Evolutionary conservation across 1,140 invertebrate species (phyloP), one percentile per base, ranked within the genome.

Genomic region (Halotydeus destructor): DNA sequence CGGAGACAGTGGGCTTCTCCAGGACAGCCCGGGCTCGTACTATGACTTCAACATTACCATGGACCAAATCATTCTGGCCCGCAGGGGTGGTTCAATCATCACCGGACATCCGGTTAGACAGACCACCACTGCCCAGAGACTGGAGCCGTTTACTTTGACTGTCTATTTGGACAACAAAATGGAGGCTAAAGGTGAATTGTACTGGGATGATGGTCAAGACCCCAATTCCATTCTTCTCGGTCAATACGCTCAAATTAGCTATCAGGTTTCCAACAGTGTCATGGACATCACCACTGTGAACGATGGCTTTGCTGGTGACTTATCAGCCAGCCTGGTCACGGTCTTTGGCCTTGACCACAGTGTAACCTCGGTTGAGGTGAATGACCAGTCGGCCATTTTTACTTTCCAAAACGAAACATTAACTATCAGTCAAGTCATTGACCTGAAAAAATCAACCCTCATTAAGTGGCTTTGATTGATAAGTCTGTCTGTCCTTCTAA

Each of bases 151-250:
- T 43, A 65, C 69, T 42, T 55, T 83, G 9, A 32, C 75, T 2
- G 67, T 70, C 4, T 67, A 68, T 1, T 58, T 72, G 1, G 65
- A 72, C 55, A 42, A 58, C 1, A 48, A 54, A n/a, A 55, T 55
- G n/a, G 52, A 54, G 38, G 75, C 75, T 2, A 45, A 26, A 24
- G 78, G 77, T 30, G 60, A 71, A 51, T 59, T 80, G 0, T 79
- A 71, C 56, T 78, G 75, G 74, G 77, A 82, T 55, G 75, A 79
- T 52, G 77, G 76, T 1, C 74, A 78, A 37, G 70, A 66, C 48
- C 54, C 74, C 74, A 73, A 73, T 55, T 65, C 69, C 1, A 63
- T 70, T 46, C 61, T 69, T 47, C 64, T 68, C 40, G 62, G 64
- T 37, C 61, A 68, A 49, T 76, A 70, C 57, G 63, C 62, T 27